Evolutionary conservation across 2,888 invertebrate species (phyloP), one percentile per base, ranked within the genome.

Genomic region (Melitaea athalia): DNA sequence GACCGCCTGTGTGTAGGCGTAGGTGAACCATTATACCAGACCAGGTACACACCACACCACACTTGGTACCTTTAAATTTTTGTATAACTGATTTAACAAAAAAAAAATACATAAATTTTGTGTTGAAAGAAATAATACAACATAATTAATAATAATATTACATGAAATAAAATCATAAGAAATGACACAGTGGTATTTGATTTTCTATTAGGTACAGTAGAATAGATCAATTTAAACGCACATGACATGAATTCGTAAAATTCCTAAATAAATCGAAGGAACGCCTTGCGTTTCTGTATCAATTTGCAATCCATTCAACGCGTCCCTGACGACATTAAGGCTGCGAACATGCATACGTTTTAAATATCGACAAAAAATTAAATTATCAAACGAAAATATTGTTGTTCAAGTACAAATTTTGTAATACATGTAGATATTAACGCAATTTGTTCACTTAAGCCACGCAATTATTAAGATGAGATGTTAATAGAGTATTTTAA

Each of bases 301-400:
- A 89, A 89, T 89, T 89, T 89, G 84, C 75, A 81, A 79, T 78
- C 87, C 85, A 89, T 89, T 89, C 88, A 89, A 74, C 78, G 80
- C 67, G 77, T 77, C 80, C 81, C 83, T 79, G 78, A 80, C 79
- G 80, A 81, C 83, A 68, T 60, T 75, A 74, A 71, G 64, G 72
- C 66, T 70, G 74, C 49, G 66, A 63, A 72, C 50, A 60, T 38
- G 50, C 53, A 14, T 33, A 6, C 43, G 31, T 62, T 59, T 57
- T 62, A 55, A 66, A 63, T 62, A 24, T 69, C 66, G 66, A 63
- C n/a, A 66, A 42, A 12, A n/a, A 17, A 38, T 62, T 47, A 12
- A 6, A 49, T n/a, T 49, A 49, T 49, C 6, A 49, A n/a, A 14
- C 4, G 3, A n/a, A 49, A 43, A 43, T 43, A 11, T 8, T 45